Evolutionary conservation across 2,113 vertebrate genomes (phyloP), one percentile per base, ranked within the genome.

Genomic region (Panthera tigris): DNA sequence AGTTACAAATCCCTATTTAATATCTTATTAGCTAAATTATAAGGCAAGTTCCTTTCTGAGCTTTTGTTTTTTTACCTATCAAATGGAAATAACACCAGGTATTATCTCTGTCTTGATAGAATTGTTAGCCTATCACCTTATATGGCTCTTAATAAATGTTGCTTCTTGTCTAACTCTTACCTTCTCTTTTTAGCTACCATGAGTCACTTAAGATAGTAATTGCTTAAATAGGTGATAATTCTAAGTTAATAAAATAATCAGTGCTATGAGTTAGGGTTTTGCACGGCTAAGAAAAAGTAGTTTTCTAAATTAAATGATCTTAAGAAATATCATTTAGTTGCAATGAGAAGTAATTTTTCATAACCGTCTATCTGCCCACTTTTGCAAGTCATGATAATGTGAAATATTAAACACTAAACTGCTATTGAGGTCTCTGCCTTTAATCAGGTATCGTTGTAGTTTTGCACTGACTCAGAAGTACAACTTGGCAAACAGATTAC

Each of bases 291-390:
- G 69, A 90, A 93, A 92, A 95, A 73, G 36, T 87, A n/a, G 19
- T 95, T 97, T 92, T 83, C 48, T 88, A 74, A 71, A 82, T 74
- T 95, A 52, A 90, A 91, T 89, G 14, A 83, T 94, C 16, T 41
- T 25, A 82, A 96, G 74, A 82, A 95, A 91, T 79, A 93, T 19
- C n/a, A 69, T 95, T 91, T 97, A 92, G 16, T 89, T 96, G n/a
- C 25, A 82, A 1, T 86, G 90, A 78, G 36, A 78, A 76, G 85
- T 96, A 91, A 79, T 92, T 76, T 88, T 96, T 89, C 21, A 45
- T 86, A 92, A 55, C 33, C 81, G 4, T 86, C 23, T 95, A 4
- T 88, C 57, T 95, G 74, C 52, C 82, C 82, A 8, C 31, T 88
- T 89, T 50, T 78, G 31, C 27, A 87, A 83, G 50, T 57, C 33